Conservation (phyloP, 2,888 invertebrate species). For the Drosophila dives region DNA sequence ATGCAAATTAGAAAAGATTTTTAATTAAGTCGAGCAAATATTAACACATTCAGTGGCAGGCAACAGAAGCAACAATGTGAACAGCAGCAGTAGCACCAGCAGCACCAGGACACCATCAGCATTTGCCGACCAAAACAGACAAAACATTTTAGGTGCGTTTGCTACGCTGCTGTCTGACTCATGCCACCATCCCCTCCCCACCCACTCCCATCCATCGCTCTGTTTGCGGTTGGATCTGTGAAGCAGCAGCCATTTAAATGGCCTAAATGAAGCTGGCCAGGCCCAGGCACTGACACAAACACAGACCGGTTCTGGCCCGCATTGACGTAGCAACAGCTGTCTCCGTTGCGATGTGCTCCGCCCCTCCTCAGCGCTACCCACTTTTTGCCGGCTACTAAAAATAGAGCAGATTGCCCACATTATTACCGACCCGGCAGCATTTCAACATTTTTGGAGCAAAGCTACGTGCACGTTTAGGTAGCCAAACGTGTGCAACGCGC, state of each 20-base stretch:
- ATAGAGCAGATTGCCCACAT: slow-evolving; percentile 79
- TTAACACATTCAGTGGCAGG: slow-evolving; percentile 62
- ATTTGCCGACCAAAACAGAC: not conserved
- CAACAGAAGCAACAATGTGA: slow-evolving; percentile 1
- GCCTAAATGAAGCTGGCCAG: slow-evolving; percentile 41
- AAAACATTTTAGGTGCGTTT: slow-evolving; percentile 51
- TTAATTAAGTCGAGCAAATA: slow-evolving; percentile 83
- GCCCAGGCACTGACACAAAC: not conserved
- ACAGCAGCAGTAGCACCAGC: not conserved
- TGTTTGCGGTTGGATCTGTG: slow-evolving; percentile 40
- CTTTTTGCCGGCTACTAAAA: slow-evolving; percentile 58
- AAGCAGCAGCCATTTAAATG: slow-evolving; percentile 39
- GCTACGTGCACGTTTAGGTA: slow-evolving; percentile 33
- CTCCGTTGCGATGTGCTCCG: slow-evolving; percentile 30
- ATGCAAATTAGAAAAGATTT: slow-evolving; percentile 80
- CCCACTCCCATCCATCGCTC: not conserved
- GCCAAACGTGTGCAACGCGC: slow-evolving; percentile 22
- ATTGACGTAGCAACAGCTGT: slow-evolving; percentile 50
- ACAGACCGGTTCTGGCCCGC: slow-evolving; percentile 28
- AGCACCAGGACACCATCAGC: not conserved
- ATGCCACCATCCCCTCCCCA: not conserved
- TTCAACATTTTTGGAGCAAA: slow-evolving; percentile 36
- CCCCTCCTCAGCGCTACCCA: not conserved
- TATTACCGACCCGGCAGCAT: slow-evolving; percentile 48
- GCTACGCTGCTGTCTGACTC: slow-evolving; percentile 7